Conservation (phyloP, 2,888 invertebrate species). For the Tenthredo scrophulariae region DNA sequence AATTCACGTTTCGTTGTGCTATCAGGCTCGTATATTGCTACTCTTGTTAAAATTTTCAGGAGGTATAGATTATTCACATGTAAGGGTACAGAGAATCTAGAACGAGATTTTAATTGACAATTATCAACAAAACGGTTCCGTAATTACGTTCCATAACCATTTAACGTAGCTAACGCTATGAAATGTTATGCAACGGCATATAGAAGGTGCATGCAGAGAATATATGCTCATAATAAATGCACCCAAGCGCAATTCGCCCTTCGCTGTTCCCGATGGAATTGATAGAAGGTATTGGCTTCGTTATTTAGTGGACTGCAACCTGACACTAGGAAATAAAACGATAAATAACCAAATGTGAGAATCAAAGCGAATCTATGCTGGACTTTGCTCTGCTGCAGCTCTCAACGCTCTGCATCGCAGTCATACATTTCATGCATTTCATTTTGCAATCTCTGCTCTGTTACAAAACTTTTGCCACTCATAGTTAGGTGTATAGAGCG, state of each 20-base stretch:
- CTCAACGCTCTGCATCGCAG: not conserved
- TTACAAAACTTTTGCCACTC: not conserved
- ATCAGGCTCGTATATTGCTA: not conserved
- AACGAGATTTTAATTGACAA: slow-evolving; percentile 22
- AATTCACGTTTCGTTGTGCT: not conserved
- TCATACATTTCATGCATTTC: not conserved
- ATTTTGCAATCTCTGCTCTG: not conserved
- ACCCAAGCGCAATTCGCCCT: not conserved
- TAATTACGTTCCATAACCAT: slow-evolving; percentile 1
- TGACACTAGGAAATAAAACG: slow-evolving; percentile 33
- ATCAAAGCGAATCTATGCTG: slow-evolving; percentile 1
- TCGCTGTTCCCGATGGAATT: not conserved
- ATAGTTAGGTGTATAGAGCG: not conserved
- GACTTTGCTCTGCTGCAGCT: not conserved
- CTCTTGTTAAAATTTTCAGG: not conserved
- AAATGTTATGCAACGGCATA: not conserved
- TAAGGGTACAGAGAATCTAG: not conserved
- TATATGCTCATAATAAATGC: slow-evolving; percentile 3
- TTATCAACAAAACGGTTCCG: slow-evolving; percentile 1
- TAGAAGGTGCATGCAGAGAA: not conserved
- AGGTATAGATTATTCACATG: not conserved
- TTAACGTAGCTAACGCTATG: not conserved
- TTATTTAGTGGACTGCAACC: slow-evolving; percentile 12
- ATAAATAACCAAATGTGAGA: not conserved
- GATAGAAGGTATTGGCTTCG: not conserved